phyloP scores from a whole-genome alignment of 1,140 invertebrate genomes.

The Anastrepha obliqua region DNA sequence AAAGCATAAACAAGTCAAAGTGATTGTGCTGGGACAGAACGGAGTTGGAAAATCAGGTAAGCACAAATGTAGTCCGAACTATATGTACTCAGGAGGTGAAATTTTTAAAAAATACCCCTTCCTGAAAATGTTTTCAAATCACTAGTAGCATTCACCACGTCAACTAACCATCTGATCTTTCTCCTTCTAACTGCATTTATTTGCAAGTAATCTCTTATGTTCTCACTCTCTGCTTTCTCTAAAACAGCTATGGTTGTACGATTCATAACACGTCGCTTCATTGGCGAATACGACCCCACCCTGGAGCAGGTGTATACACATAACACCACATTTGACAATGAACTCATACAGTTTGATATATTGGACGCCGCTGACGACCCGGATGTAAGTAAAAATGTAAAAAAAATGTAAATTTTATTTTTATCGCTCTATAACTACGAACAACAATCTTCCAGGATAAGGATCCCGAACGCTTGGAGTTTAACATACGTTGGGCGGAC shows the following conservation, averaged over 20 bases:
- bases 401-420: neutral
- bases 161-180: no score
- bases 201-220: neutral
- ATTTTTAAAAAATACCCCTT: no score
- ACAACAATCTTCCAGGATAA: conserved; percentile 76
- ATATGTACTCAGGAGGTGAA: neutral
- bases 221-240: neutral
- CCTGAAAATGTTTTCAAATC: no score
- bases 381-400: conserved; percentile 77
- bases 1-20: conserved; percentile 80
- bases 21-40: conserved; percentile 85
- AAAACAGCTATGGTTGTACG: conserved; percentile 84
- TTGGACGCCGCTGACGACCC: conserved; percentile 86
- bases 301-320: conserved; percentile 87
- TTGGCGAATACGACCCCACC: conserved; percentile 88
- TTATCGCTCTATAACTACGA: no score
- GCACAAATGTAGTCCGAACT: conserved; percentile 16
- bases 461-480: conserved; percentile 82
- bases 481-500: conserved; percentile 88
- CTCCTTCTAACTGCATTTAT: neutral
- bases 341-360: conserved; percentile 85
- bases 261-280: conserved; percentile 87
- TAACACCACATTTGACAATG: conserved; percentile 85
- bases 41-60: conserved; percentile 88
- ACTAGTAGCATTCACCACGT: no score